phyloP scores from a whole-genome alignment of 2,797 vertebrate species.

The Xiphorhynchus erythropygius region DNA sequence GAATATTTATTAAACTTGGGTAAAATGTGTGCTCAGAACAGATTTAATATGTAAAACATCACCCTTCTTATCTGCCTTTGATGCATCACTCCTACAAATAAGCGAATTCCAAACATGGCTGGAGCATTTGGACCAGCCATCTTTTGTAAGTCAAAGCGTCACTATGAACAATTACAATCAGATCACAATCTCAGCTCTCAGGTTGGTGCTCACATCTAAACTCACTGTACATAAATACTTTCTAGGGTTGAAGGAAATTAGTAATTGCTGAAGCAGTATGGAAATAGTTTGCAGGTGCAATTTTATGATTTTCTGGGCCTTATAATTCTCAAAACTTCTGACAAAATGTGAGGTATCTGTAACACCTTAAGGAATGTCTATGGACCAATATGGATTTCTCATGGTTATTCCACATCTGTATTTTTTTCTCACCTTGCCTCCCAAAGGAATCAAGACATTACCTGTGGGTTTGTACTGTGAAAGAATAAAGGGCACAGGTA shows the following conservation, averaged over 20 bases:
- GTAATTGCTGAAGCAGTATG: background rate
- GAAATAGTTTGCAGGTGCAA: background rate
- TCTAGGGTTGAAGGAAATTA: background rate
- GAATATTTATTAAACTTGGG: background rate
- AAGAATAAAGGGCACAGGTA: background rate
- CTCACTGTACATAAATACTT: background rate
- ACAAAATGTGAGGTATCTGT: background rate
- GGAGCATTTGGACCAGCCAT: background rate
- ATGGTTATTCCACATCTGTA: background rate
- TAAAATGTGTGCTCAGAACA: background rate
- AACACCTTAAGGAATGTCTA: background rate
- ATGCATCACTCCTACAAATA: background rate
- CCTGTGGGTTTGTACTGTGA: background rate
- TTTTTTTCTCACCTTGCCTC: background rate
- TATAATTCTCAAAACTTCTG: background rate
- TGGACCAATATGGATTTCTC: background rate
- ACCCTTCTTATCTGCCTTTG: background rate
- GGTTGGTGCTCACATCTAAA: background rate
- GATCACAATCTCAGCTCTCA: constrained; percentile 1
- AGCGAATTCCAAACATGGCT: background rate
- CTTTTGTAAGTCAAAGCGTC: constrained; percentile 11
- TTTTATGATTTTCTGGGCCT: background rate
- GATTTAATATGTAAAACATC: background rate
- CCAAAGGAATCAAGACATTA: background rate
- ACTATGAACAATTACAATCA: background rate